These are phyloP conservation scores for Euphysa ruthae DNA, from an alignment of 30 jellyfish, hydroid and myxozoan genomes.

Conservation along the genomic window DNA sequence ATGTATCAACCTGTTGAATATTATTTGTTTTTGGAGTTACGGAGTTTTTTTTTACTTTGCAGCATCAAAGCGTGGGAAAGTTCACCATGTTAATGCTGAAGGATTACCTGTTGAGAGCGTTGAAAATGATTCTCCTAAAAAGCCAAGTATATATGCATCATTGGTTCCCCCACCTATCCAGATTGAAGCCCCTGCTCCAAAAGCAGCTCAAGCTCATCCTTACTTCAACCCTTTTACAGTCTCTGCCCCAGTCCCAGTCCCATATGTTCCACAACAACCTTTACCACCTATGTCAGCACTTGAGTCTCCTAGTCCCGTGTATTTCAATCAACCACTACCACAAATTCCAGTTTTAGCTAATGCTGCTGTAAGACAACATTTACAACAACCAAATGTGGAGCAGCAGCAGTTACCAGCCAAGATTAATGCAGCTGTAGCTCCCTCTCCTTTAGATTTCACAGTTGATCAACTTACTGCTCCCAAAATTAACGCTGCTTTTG, in stretches of 20 bases:
- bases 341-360: not conserved
- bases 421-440: conserved; percentile 7
- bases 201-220: conserved; percentile 3
- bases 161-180: conserved; percentile 7
- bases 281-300: not conserved
- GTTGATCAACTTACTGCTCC: conserved; percentile 29
- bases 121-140: not conserved
- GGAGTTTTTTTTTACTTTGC: not conserved
- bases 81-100: conserved; percentile 19
- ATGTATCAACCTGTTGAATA: too few species aligned
- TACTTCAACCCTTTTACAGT: not conserved
- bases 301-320: not conserved
- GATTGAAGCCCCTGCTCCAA: not conserved
- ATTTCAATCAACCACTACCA: not conserved
- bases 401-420: too few species aligned
- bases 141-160: not conserved
- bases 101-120: conserved; percentile 5
- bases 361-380: too few species aligned
- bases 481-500: conserved; percentile 9
- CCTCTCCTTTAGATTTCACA: not conserved
- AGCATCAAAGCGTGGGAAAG: conserved; percentile 30
- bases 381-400: too few species aligned
- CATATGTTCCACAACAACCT: conserved; percentile 2
- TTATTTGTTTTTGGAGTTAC: too few species aligned
- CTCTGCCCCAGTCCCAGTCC: not conserved